Evolutionary conservation across 2,888 invertebrate genomes (phyloP), one percentile per base, ranked within the genome.

Genomic region (Tachina grossa): DNA sequence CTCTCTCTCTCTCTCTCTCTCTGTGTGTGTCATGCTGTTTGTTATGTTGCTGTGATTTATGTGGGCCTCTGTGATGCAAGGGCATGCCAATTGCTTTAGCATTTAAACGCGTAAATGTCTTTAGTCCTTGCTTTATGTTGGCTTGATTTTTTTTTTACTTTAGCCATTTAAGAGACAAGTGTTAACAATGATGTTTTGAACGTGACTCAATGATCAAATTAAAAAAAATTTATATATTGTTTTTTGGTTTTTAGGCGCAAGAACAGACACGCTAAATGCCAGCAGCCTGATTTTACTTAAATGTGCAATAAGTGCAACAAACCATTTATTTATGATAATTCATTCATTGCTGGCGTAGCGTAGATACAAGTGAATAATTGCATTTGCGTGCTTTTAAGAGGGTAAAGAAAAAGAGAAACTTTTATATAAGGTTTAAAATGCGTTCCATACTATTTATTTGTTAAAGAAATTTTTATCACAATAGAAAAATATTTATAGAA

Each of bases 121-220:
- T 72, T 55, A 39, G 22, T 75, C 55, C 47, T 71, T 61, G 39
- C 75, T 75, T 55, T 59, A 39, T 72, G 31, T 5, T 59, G 39
- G 45, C 43, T 47, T 47, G 22, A 41, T 57, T 68, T n/a, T 5
- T 51, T 47, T 65, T 57, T 65, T 63, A 59, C 71, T 82, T 78
- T 14, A 75, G 68, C 85, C 78, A 71, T 78, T 82, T 78, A 75
- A 75, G 63, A 82, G 82, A 82, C 85, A 85, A 85, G 78, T 85
- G 85, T 85, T 82, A 85, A 82, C 85, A 85, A 85, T 85, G 85
- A 85, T 85, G 82, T 82, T 85, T 75, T 63, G 69, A 74, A 85
- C 85, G 85, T 85, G 85, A 75, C 74, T 65, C 82, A 61, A 74
- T 47, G 72, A 65, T 76, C 71, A 69, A 65, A 69, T 59, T 39